phyloP scores from a whole-genome alignment of 2,888 invertebrate genomes.

The Limnephilus lunatus region DNA sequence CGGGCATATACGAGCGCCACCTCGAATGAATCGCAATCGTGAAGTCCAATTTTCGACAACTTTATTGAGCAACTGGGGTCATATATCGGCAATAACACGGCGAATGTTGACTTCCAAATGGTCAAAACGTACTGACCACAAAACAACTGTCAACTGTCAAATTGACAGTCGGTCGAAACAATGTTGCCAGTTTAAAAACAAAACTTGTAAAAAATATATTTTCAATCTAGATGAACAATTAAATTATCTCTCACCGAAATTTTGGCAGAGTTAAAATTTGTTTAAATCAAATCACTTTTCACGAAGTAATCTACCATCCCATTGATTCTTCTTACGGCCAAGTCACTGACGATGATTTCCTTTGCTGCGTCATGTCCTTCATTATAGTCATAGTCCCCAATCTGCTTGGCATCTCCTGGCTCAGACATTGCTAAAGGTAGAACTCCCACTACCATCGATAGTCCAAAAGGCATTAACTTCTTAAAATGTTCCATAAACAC shows the following conservation, averaged over 20 bases:
- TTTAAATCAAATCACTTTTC: neutral
- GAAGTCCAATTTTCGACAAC: no score
- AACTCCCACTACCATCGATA: neutral
- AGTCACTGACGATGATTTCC: no score
- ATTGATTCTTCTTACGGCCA: neutral
- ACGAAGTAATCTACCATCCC: conserved; percentile 7
- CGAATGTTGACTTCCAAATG: no score
- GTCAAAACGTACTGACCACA: no score
- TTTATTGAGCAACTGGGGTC: no score
- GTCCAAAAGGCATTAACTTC: conserved; percentile 22
- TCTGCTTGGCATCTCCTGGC: neutral
- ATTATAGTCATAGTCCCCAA: neutral
- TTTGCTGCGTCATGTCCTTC: neutral
- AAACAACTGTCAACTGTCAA: no score
- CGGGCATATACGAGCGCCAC: no score
- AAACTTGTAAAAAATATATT: no score
- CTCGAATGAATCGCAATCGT: no score
- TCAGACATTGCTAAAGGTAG: neutral
- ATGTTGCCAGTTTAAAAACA: no score
- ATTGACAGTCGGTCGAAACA: no score
- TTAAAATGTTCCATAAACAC: conserved; percentile 27
- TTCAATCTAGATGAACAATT: neutral
- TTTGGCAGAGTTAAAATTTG: neutral
- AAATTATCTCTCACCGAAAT: neutral
- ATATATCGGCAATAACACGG: no score